Conservation (phyloP, 2,888 invertebrate genomes). For the Anodontia alba region DNA sequence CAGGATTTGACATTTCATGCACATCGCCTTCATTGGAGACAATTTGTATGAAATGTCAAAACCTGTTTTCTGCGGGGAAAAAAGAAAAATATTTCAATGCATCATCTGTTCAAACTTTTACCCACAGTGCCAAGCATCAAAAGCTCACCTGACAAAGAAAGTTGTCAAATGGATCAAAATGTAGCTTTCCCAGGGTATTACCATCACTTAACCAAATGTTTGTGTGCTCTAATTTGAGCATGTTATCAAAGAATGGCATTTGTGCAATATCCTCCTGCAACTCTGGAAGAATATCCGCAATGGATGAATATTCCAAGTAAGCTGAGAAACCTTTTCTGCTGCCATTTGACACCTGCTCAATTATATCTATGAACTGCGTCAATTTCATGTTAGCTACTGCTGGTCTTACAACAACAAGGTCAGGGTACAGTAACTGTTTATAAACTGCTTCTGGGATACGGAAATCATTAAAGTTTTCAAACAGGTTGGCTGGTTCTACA, state of each 20-base stretch:
- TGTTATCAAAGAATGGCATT: conserved; percentile 72
- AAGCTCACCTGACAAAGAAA: conserved; percentile 83
- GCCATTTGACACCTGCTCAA: conserved; percentile 72
- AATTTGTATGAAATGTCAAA: too few relatives aligned
- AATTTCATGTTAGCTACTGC: conserved; percentile 80
- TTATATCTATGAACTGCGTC: conserved; percentile 79
- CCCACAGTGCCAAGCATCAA: too few relatives aligned
- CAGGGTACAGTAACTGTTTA: conserved; percentile 76
- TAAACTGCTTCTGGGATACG: conserved; percentile 76
- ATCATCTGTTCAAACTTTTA: too few relatives aligned
- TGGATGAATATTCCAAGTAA: conserved; percentile 83
- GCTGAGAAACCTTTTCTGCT: conserved; percentile 76
- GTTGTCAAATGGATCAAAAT: conserved; percentile 84
- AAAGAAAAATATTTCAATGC: too few relatives aligned
- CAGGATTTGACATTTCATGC: too few relatives aligned
- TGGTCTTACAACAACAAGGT: conserved; percentile 83
- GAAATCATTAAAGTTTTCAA: conserved; percentile 76
- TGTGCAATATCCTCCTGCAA: conserved; percentile 77
- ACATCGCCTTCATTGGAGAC: too few relatives aligned
- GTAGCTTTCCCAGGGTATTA: conserved; percentile 83
- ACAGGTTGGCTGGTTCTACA: conserved; percentile 76
- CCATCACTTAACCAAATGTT: conserved; percentile 85
- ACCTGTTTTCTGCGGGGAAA: too few relatives aligned
- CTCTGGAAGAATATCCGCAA: conserved; percentile 77
- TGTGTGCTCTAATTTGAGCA: conserved; percentile 70